phyloP scores from a whole-genome alignment of 2,797 vertebrate genomes.

The Antrozous pallidus region DNA sequence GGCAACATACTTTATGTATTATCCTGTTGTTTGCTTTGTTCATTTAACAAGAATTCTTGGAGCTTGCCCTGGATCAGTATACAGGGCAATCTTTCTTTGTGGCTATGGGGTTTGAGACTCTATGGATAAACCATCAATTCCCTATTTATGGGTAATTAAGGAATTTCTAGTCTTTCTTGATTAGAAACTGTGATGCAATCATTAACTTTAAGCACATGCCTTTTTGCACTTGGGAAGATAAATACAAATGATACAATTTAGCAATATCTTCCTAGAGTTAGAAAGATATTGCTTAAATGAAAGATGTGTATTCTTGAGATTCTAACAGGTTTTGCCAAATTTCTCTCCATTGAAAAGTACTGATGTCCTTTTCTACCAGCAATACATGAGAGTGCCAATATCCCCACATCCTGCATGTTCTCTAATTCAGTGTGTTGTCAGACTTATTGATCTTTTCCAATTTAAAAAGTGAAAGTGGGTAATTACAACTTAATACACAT shows the following conservation, averaged over 20 bases:
- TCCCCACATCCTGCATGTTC: not conserved
- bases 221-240: conserved; percentile 3
- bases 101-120: not conserved
- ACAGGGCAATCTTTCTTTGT: not conserved
- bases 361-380: not conserved
- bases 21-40: not conserved
- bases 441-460: not conserved
- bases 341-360: not conserved
- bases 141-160: not conserved
- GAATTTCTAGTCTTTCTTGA: not conserved
- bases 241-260: not conserved
- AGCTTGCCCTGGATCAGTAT: not conserved
- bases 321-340: not conserved
- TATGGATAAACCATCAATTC: not conserved
- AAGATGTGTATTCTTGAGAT: not conserved
- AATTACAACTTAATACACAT: not conserved
- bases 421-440: not conserved
- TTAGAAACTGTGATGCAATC: not conserved
- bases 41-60: not conserved
- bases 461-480: not conserved
- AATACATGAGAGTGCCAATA: not conserved
- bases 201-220: not conserved
- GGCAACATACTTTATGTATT: not conserved
- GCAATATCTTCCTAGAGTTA: conserved; percentile 4
- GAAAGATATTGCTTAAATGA: not conserved